Percentiles rank a stretch among this genome's conserved stretches.
Conservation (phyloP, 2,888 invertebrate species). For the Altica lythri region DNA sequence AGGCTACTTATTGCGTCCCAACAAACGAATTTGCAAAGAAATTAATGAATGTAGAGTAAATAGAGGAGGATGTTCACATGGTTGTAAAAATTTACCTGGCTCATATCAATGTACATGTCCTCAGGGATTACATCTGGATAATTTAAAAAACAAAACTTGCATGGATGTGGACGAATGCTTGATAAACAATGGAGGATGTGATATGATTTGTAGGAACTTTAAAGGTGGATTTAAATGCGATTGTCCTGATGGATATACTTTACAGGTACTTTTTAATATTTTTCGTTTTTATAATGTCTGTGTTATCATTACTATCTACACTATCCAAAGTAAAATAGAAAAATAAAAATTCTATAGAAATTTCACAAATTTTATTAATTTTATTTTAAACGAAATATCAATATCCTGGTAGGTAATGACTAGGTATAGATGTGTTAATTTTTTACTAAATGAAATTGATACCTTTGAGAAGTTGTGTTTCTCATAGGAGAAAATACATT, state of each 20-base stretch:
- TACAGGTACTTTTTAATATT: too few relatives aligned
- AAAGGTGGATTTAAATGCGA: conserved; percentile 60
- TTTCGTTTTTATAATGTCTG: too few relatives aligned
- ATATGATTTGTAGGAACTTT: conserved; percentile 59
- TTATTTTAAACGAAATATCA: neutral
- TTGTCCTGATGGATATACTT: conserved; percentile 56
- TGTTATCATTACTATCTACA: too few relatives aligned
- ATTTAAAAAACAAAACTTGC: conserved; percentile 50
- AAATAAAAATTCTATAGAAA: too few relatives aligned
- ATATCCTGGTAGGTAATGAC: neutral
- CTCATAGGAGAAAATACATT: too few relatives aligned
- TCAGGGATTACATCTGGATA: conserved; percentile 53
- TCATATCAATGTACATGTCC: conserved; percentile 60
- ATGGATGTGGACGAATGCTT: conserved; percentile 56
- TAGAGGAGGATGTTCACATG: conserved; percentile 68
- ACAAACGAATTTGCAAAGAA: conserved; percentile 57
- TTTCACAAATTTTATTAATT: conserved; percentile 5
- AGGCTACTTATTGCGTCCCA: conserved; percentile 57
- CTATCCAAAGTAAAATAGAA: too few relatives aligned
- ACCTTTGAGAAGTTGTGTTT: too few relatives aligned
- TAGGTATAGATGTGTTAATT: neutral
- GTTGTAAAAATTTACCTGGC: conserved; percentile 62
- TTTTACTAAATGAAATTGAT: too few relatives aligned
- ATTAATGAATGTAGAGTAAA: conserved; percentile 64
- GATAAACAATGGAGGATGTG: conserved; percentile 54